Evolutionary conservation across 2,797 vertebrate species (phyloP), one percentile per base, ranked within the genome.

Genomic region (Bryconaethiops microstoma): DNA sequence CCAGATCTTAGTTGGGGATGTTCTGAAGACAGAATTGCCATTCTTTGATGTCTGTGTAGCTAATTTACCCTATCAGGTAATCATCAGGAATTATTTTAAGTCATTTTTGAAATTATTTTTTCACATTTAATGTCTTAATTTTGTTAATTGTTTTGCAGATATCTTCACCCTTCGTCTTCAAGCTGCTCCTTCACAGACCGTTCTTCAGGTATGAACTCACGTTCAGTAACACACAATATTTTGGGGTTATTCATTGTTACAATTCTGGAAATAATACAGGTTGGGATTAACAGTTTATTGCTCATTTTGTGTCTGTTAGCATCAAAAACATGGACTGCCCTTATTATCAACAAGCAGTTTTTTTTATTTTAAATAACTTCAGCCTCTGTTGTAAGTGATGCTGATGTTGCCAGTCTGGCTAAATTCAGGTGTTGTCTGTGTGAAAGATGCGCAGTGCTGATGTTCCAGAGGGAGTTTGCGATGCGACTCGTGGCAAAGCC

Each of bases 381-480:
- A 54, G 45, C 7, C 17, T 13, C 16, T 39, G 21, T 74, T 55
- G 42, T 16, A 9, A 8, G 45, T 67, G 21, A 45, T 59, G 35
- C n/a, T 39, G 42, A 12, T 9, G 67, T 8, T 12, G 17, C 12
- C 9, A 48, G 16, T n/a, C 16, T 25, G 29, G 25, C 21, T 79
- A 16, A 76, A 60, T 21, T 76, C 35, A 4, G 6, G 7, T 39
- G 54, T 39, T 45, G 17, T 57, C 4, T 78, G 21, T 55, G 59
- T 87, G 67, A 79, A 88, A 99, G 98, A 88, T 99, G 97, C 93
- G 98, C 98, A 19, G 90, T 99, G 89, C 92, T 99, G 90, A 99
- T 99, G 98, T 99, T 99, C 94, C 98, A 99, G 86, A 95, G 96
- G 85, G 98, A 99, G 89, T 99, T 99, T 91, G 97, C 98, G 39